Conservation (phyloP, 2,797 vertebrate genomes). For the Pygocentrus nattereri region DNA sequence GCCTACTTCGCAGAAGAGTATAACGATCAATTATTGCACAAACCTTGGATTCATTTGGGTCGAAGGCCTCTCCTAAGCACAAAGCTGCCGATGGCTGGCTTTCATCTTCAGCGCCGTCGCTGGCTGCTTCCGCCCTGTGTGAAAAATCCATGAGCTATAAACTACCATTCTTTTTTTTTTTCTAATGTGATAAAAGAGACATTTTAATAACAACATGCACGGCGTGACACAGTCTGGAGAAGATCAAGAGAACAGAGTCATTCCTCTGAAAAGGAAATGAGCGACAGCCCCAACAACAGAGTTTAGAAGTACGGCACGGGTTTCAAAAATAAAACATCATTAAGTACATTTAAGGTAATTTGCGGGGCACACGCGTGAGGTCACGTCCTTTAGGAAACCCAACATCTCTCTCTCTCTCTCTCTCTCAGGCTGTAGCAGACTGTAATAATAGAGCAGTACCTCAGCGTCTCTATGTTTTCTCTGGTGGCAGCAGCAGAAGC, state of each 20-base stretch:
- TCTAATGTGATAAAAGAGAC: constrained; percentile 1
- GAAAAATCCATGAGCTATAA: constrained; percentile 13
- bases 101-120: constrained; percentile 53
- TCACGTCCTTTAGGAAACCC: constrained; percentile 56
- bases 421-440: constrained; percentile 23
- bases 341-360: constrained; percentile 70
- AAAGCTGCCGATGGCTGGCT: constrained; percentile 61
- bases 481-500: constrained; percentile 44
- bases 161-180: neutral
- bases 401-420: constrained; percentile 34
- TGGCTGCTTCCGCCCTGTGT: constrained; percentile 57
- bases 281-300: neutral
- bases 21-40: constrained; percentile 46
- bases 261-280: constrained; percentile 38
- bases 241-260: constrained; percentile 12
- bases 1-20: neutral
- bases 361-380: constrained; percentile 55
- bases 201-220: constrained; percentile 11
- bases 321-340: constrained; percentile 44
- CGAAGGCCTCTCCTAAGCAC: constrained; percentile 64
- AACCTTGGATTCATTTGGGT: constrained; percentile 60
- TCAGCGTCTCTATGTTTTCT: constrained; percentile 65
- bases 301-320: neutral
- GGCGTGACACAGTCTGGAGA: neutral
- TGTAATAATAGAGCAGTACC: constrained; percentile 75